A percentile compares a stretch with the other conserved stretches of the same genome.
phyloP scores from a whole-genome alignment of 2,797 vertebrate species.

The Lagocephalus sceleratus region DNA sequence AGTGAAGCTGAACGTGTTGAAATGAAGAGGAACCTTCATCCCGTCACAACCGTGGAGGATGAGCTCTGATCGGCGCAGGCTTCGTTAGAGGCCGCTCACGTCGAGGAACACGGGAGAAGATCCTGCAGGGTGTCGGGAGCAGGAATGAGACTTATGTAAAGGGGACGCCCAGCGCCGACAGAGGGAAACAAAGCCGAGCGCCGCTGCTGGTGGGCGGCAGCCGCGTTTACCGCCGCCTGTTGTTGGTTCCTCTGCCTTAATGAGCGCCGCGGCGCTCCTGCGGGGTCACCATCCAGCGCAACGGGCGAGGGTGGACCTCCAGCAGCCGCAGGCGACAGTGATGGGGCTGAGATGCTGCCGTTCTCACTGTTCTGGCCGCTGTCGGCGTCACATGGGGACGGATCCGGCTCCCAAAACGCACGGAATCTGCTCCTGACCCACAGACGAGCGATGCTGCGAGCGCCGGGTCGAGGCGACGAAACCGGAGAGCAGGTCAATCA shows the following conservation, averaged over 20 bases:
- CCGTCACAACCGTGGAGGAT: too few species aligned
- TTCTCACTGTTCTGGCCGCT: neutral
- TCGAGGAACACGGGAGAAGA: neutral
- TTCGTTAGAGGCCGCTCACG: too few species aligned
- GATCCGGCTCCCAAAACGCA: too few species aligned
- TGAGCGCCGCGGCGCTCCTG: conserved; percentile 51
- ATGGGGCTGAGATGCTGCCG: too few species aligned
- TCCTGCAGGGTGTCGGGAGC: conserved; percentile 23
- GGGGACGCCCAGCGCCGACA: conserved; percentile 15
- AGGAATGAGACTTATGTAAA: conserved; percentile 50
- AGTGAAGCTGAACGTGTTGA: conserved; percentile 1
- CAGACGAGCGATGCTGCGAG: too few species aligned
- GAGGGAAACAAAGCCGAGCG: conserved; percentile 26
- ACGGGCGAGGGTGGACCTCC: conserved; percentile 18
- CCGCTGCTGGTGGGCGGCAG: conserved; percentile 59
- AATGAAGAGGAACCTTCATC: neutral
- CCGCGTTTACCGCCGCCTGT: conserved; percentile 56
- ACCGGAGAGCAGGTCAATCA: too few species aligned
- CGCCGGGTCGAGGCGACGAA: too few species aligned
- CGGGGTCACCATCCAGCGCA: conserved; percentile 37
- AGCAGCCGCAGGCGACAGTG: conserved; percentile 27
- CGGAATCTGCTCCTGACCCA: too few species aligned
- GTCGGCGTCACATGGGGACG: too few species aligned
- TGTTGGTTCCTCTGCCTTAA: conserved; percentile 63
- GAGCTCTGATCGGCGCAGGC: too few species aligned